A percentile compares a stretch with the other conserved stretches of the same genome.
These are phyloP conservation scores for Lordiphosa andalusiaca DNA, from an alignment of 2,888 invertebrate species.

Conservation along the genomic window DNA sequence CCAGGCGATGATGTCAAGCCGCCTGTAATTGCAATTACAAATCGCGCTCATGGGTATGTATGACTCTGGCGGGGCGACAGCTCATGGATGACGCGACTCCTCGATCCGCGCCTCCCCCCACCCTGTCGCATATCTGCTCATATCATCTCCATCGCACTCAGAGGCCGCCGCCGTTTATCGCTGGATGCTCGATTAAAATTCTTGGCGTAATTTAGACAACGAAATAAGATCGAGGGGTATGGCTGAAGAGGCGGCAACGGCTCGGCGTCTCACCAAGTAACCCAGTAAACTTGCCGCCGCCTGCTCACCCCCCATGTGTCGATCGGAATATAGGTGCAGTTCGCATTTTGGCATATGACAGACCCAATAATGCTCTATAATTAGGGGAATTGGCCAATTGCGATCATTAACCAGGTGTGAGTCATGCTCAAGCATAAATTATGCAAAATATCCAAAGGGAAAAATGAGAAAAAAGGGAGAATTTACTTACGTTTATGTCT, in stretches of 20 bases:
- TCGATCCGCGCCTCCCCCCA: conserved; percentile 3
- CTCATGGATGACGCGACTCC: conserved; percentile 4
- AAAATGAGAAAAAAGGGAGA: too few relatives aligned
- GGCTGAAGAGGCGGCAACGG: neutral
- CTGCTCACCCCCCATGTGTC: conserved; percentile 1
- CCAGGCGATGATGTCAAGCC: conserved; percentile 62
- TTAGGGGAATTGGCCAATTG: conserved; percentile 21
- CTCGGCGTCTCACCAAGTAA: conserved; percentile 14
- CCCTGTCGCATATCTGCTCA: conserved; percentile 6
- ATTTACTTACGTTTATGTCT: too few relatives aligned
- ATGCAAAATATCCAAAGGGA: too few relatives aligned
- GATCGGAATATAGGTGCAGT: neutral
- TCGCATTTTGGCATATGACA: neutral
- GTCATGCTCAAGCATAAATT: conserved; percentile 7
- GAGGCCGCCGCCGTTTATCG: conserved; percentile 51
- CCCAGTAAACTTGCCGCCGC: conserved; percentile 35
- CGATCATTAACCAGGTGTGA: conserved; percentile 23
- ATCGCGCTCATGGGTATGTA: conserved; percentile 25
- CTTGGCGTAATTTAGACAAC: conserved; percentile 65
- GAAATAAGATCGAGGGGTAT: neutral
- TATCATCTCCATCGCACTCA: conserved; percentile 14
- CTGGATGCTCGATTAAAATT: conserved; percentile 71
- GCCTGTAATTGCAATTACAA: conserved; percentile 66
- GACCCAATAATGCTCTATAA: conserved; percentile 30
- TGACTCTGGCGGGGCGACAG: conserved; percentile 4